Percentiles rank a stretch among this genome's conserved stretches.
Conservation (phyloP, 1,140 invertebrate genomes). For the Drosophila elegans region DNA sequence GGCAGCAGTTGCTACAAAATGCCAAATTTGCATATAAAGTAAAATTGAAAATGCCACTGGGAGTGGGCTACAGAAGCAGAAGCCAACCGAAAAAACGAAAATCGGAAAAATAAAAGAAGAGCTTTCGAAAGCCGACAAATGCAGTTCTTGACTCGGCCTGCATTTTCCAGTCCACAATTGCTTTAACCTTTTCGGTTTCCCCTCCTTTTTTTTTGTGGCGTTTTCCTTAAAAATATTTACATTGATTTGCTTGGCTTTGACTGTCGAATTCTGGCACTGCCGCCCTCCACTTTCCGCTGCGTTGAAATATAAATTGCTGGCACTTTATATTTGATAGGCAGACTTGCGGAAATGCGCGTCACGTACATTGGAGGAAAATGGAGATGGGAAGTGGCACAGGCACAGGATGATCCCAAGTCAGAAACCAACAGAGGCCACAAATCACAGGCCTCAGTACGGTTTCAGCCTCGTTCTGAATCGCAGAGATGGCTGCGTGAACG, state of each 20-base stretch:
- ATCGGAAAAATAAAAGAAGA: constrained; percentile 35
- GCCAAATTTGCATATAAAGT: constrained; percentile 83
- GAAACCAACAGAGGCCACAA: constrained; percentile 71
- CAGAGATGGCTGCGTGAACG: constrained; percentile 13
- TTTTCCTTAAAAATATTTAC: constrained; percentile 71
- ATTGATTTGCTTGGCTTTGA: constrained; percentile 67
- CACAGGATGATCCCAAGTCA: constrained; percentile 26
- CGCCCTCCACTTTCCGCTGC: constrained; percentile 21
- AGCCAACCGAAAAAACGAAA: constrained; percentile 17
- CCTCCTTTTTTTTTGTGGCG: constrained; percentile 2
- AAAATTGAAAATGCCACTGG: constrained; percentile 81
- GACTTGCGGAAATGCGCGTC: constrained; percentile 73
- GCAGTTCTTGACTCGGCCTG: constrained; percentile 62
- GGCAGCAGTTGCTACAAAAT: constrained; percentile 75
- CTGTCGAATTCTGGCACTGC: constrained; percentile 10
- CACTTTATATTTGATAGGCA: constrained; percentile 79
- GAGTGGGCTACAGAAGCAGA: constrained; percentile 32
- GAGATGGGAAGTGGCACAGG: background rate
- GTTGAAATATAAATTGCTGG: constrained; percentile 78
- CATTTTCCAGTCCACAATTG: constrained; percentile 42
- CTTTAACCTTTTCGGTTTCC: constrained; percentile 52
- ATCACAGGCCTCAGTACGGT: constrained; percentile 49
- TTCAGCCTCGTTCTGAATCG: background rate
- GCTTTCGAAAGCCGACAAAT: constrained; percentile 55
- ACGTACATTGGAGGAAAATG: constrained; percentile 52